Conservation (phyloP, 2,113 vertebrate species). For the Arizona elegans region DNA sequence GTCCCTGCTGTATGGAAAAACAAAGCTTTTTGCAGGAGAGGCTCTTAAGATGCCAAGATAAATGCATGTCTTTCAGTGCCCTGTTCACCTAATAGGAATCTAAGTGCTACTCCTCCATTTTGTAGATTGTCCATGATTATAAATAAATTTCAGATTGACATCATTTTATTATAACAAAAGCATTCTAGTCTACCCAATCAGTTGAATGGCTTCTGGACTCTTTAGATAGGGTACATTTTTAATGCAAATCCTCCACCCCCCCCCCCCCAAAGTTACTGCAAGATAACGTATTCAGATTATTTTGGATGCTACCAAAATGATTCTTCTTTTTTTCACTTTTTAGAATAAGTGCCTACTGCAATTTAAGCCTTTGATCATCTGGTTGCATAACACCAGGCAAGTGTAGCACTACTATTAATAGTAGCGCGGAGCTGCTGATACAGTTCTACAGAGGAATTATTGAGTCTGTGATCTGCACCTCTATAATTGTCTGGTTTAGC, state of each 20-base stretch:
- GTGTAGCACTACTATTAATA: neutral
- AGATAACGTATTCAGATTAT: neutral
- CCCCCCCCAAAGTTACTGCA: neutral
- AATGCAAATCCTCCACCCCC: neutral
- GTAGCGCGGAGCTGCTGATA: neutral
- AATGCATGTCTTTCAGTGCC: neutral
- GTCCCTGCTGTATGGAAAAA: neutral
- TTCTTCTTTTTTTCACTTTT: neutral
- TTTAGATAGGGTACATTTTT: neutral
- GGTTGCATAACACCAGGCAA: neutral
- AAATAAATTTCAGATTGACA: neutral
- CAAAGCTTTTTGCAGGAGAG: neutral
- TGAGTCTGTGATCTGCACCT: too few relatives aligned
- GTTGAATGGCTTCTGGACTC: neutral
- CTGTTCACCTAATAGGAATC: neutral
- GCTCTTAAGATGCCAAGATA: conserved; percentile 2
- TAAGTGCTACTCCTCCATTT: conserved; percentile 3
- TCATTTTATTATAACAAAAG: conserved; percentile 1
- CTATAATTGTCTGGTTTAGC: too few relatives aligned
- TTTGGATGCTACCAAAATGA: neutral
- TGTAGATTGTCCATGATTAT: neutral
- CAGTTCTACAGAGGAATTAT: too few relatives aligned
- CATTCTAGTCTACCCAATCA: neutral
- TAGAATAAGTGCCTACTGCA: neutral
- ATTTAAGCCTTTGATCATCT: neutral